These are phyloP conservation scores for Enteromius paludinosus DNA, from an alignment of 2,797 vertebrate genomes.

Conservation along the genomic window DNA sequence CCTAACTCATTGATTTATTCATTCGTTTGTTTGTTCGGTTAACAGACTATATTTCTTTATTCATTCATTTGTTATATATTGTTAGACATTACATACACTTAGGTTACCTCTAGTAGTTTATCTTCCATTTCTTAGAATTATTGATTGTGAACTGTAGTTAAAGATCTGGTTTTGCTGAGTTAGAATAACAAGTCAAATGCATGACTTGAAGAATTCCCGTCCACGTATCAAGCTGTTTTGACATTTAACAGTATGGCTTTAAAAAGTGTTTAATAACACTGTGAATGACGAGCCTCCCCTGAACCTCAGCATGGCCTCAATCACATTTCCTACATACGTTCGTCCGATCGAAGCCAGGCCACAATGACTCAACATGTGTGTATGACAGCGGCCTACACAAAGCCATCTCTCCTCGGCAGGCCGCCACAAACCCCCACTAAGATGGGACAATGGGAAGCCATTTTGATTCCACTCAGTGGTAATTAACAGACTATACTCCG, in stretches of 20 bases:
- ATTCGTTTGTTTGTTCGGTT: not conserved
- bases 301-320: slow-evolving; percentile 36
- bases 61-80: not conserved
- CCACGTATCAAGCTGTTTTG: slow-evolving; percentile 47
- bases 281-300: slow-evolving; percentile 30
- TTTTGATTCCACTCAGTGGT: slow-evolving; percentile 78
- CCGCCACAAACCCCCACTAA: slow-evolving; percentile 76
- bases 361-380: slow-evolving; percentile 83
- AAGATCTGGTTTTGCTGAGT: slow-evolving; percentile 22
- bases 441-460: slow-evolving; percentile 77
- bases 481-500: slow-evolving; percentile 78
- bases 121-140: not conserved
- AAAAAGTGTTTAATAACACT: slow-evolving; percentile 9
- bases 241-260: slow-evolving; percentile 47
- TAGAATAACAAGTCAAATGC: slow-evolving; percentile 24
- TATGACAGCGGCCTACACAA: slow-evolving; percentile 76
- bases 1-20: not conserved
- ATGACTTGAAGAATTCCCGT: slow-evolving; percentile 10
- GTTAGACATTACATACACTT: slow-evolving; percentile 49
- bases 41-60: not conserved
- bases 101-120: not conserved
- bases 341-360: slow-evolving; percentile 74
- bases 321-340: slow-evolving; percentile 63
- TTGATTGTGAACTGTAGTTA: slow-evolving; percentile 22
- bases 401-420: slow-evolving; percentile 72